Base-by-base conservation (phyloP, 2,888 invertebrate species). In the Altica lythri region DNA sequence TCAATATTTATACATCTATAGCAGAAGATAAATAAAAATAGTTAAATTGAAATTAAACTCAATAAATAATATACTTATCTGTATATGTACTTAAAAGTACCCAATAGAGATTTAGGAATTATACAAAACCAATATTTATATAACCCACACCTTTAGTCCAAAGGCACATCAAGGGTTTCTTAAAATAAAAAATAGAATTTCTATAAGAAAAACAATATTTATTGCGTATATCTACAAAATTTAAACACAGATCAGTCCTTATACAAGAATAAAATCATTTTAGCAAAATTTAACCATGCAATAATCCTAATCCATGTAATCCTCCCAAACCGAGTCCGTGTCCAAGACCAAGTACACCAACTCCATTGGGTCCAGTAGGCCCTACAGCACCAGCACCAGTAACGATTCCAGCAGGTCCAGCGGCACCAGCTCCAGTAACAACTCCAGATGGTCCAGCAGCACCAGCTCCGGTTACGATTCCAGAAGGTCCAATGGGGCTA, bases 391-490 rank as follows among this genome's bases (percentile, higher is more conserved):
- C 61, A 25, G 48, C 51, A 45, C 61, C 61, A 45, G 42, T 55
- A 18, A 58, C 59, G 10, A 56, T 30, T 45, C 62, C 60, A 45
- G 49, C 12, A 13, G 54, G 56, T 57, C 59, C 59, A 14, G 40
- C 52, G n/a, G 59, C 54, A 18, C 57, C 59, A 8, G 51, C 47
- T 3, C 57, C 59, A 18, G 49, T 56, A 19, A 55, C 59, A 25
- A 59, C 53, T 38, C 59, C 59, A 29, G 59, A 42, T 1, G 59
- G 59, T 30, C 59, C 59, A n/a, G 48, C 56, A 2, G 55, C 55
- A 8, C 55, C 55, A 2, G 51, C 53, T 17, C 59, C 59, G n/a
- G 53, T 55, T 6, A 53, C 55, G 9, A 49, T 25, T 34, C 59
- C 59, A 10, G 56, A 56, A 1, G 56, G 56, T 18, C 56, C 56